A percentile compares a stretch with the other conserved stretches of the same genome.
These are phyloP conservation scores for Dicaeum eximium DNA, from an alignment of 2,113 vertebrate species.

Conservation along the genomic window DNA sequence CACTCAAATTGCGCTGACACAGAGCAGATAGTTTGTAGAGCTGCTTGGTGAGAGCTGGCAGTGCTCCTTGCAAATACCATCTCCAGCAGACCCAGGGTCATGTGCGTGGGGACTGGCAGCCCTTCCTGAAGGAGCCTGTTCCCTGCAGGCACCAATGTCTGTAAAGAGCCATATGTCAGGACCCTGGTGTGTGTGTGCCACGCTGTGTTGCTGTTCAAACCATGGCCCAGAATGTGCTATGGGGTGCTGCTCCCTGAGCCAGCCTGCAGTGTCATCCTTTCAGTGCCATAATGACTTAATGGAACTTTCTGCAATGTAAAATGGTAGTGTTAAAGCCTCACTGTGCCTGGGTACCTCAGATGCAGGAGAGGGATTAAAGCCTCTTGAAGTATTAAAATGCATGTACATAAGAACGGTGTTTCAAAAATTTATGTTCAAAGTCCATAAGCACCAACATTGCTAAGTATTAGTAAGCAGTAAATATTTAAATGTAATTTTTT, in stretches of 20 bases:
- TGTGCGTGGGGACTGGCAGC: neutral
- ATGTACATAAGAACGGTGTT: rapidly evolving
- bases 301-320: neutral
- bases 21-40: neutral
- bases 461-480: neutral
- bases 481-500: neutral
- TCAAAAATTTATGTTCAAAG: neutral
- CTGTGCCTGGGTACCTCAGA: neutral
- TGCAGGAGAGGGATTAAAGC: neutral
- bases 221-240: rapidly evolving
- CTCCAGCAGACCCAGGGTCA: neutral
- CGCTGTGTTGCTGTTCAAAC: neutral
- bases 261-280: neutral
- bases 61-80: neutral
- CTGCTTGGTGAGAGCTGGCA: conserved; percentile 33
- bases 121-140: neutral
- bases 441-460: neutral
- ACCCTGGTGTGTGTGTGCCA: neutral
- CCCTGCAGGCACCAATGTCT: neutral
- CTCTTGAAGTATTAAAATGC: neutral
- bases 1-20: conserved; percentile 3
- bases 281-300: neutral
- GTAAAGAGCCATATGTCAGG: neutral
- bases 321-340: neutral
- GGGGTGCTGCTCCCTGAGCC: neutral